A percentile compares a stretch with the other conserved stretches of the same genome.
Conservation (phyloP, 2,113 vertebrate genomes). For the Brachypodius melanocephalos region DNA sequence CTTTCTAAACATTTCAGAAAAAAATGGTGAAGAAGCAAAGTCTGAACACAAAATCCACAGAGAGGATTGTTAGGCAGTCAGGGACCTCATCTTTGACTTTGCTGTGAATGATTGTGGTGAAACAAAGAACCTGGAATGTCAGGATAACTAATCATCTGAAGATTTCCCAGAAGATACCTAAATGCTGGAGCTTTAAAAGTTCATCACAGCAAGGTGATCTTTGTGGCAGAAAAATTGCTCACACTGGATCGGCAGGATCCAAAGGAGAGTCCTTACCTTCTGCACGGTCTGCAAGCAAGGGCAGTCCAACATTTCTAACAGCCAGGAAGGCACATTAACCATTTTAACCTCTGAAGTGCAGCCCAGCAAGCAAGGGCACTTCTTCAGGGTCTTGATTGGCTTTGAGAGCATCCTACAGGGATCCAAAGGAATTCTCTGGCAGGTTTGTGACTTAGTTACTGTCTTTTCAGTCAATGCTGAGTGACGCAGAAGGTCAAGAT, state of each 20-base stretch:
- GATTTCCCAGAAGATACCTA: background rate
- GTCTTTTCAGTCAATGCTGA: background rate
- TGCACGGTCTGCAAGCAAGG: background rate
- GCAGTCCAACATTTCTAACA: background rate
- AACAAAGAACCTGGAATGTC: background rate
- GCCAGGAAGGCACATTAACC: background rate
- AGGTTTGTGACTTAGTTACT: background rate
- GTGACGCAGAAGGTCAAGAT: background rate
- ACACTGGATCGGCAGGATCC: background rate
- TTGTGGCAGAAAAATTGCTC: background rate
- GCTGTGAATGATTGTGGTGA: background rate
- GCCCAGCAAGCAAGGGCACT: background rate
- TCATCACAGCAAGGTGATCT: background rate
- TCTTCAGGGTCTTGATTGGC: background rate
- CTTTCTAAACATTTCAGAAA: background rate
- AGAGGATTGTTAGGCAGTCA: background rate
- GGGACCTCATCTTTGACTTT: background rate
- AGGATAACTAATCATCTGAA: background rate
- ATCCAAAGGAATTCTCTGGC: background rate
- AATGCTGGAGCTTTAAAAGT: background rate
- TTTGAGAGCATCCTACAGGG: background rate
- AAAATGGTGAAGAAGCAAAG: background rate
- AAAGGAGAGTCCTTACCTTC: background rate
- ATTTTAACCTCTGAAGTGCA: background rate
- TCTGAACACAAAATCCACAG: background rate